phyloP scores from a whole-genome alignment of 1,140 invertebrate species.

The Psilanteris sp. region DNA sequence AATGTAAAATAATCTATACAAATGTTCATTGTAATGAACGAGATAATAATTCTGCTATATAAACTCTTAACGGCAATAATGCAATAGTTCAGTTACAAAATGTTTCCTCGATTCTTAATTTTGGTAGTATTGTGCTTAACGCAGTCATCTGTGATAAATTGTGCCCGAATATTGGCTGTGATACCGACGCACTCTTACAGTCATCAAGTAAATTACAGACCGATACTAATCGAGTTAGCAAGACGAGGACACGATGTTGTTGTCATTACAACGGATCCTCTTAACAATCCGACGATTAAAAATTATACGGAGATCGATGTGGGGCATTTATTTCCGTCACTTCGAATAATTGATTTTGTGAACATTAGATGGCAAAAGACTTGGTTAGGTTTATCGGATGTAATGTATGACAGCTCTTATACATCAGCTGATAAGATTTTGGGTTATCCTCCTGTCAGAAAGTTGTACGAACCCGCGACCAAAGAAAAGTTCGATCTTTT shows the following conservation, averaged over 20 bases:
- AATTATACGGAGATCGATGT: slow-evolving; percentile 66
- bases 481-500: slow-evolving; percentile 62
- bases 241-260: slow-evolving; percentile 78
- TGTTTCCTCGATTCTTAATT: slow-evolving; percentile 14
- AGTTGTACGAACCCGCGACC: slow-evolving; percentile 54
- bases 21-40: slow-evolving; percentile 3
- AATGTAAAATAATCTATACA: slow-evolving; percentile 4
- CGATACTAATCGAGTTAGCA: slow-evolving; percentile 69
- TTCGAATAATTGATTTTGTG: not conserved
- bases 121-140: slow-evolving; percentile 3
- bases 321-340: rapidly evolving
- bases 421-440: slow-evolving; percentile 8
- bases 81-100: slow-evolving; percentile 23
- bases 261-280: slow-evolving; percentile 70
- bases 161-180: slow-evolving; percentile 79
- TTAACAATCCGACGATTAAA: slow-evolving; percentile 56
- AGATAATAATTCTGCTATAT: slow-evolving; percentile 32
- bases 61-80: slow-evolving; percentile 1
- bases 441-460: slow-evolving; percentile 33
- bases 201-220: slow-evolving; percentile 80
- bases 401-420: not conserved
- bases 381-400: not conserved
- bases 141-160: not conserved
- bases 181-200: slow-evolving; percentile 80
- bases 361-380: not conserved